phyloP scores from a whole-genome alignment of 2,113 vertebrate genomes.

The Puntigrus tetrazona region DNA sequence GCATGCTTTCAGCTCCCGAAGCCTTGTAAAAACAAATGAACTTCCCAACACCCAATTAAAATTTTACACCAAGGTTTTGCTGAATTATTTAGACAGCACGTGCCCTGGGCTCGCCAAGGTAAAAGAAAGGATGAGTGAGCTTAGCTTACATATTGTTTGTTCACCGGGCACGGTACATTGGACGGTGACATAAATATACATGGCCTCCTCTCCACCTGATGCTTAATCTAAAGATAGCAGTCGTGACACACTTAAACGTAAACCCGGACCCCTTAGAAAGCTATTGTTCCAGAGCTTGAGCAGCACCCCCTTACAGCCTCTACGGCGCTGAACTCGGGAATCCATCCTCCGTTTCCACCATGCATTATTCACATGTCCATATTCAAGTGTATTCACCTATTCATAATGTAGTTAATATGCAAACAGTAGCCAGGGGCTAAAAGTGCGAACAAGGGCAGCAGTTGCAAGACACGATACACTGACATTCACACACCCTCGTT shows the following conservation, averaged over 20 bases:
- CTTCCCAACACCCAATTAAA: conserved; percentile 51
- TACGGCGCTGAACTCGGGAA: conserved; percentile 8
- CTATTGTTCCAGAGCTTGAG: conserved; percentile 24
- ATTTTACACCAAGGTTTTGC: conserved; percentile 52
- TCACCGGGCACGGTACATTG: conserved; percentile 28
- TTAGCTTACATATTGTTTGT: conserved; percentile 58
- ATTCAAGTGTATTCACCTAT: conserved; percentile 28
- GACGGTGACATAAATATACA: conserved; percentile 52
- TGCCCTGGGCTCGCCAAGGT: conserved; percentile 48
- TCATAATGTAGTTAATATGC: conserved; percentile 35
- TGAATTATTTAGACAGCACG: conserved; percentile 57
- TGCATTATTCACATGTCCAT: conserved; percentile 40
- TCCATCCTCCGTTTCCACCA: conserved; percentile 40
- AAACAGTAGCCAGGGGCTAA: conserved; percentile 19
- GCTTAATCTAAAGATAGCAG: conserved; percentile 39
- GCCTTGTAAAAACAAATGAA: conserved; percentile 47
- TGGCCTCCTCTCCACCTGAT: conserved; percentile 44
- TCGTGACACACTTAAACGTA: conserved; percentile 30
- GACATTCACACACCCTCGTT: conserved; percentile 10
- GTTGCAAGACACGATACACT: not conserved
- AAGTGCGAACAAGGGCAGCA: not conserved
- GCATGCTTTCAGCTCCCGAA: conserved; percentile 3
- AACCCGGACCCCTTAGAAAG: conserved; percentile 9
- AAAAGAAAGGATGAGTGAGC: conserved; percentile 58
- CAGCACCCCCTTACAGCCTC: not conserved